These are phyloP conservation scores for Eolophus roseicapilla DNA, from an alignment of 2,113 vertebrate species.

Conservation along the genomic window DNA sequence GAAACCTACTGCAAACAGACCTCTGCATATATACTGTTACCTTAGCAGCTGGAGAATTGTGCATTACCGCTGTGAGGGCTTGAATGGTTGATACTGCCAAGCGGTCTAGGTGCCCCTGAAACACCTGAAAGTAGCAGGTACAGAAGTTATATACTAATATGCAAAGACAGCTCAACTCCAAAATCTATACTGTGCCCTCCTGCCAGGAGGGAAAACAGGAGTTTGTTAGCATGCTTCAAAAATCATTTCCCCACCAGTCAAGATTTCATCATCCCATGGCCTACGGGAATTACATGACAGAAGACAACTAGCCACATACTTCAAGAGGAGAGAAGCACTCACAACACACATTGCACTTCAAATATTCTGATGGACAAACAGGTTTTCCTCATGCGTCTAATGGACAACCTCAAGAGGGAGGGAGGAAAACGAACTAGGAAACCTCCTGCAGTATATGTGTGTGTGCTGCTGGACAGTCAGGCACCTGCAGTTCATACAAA, in stretches of 20 bases:
- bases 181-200: not conserved
- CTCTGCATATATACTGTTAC: conserved; percentile 64
- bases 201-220: conserved; percentile 16
- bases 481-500: not conserved
- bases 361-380: conserved; percentile 31
- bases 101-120: conserved; percentile 89
- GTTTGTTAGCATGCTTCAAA: conserved; percentile 47
- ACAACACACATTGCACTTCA: conserved; percentile 27
- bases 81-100: conserved; percentile 94
- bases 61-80: conserved; percentile 95
- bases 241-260: conserved; percentile 27
- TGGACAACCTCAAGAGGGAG: conserved; percentile 79
- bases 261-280: conserved; percentile 27
- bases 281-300: conserved; percentile 33
- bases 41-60: conserved; percentile 97
- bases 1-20: not conserved
- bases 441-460: not conserved
- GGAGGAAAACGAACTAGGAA: conserved; percentile 41
- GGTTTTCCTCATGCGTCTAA: conserved; percentile 73
- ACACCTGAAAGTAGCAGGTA: conserved; percentile 78
- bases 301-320: conserved; percentile 21
- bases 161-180: not conserved
- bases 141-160: conserved; percentile 6
- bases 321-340: conserved; percentile 43
- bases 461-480: not conserved